These are phyloP conservation scores for Myxocyprinus asiaticus DNA, from an alignment of 2,113 vertebrate species.

Conservation along the genomic window DNA sequence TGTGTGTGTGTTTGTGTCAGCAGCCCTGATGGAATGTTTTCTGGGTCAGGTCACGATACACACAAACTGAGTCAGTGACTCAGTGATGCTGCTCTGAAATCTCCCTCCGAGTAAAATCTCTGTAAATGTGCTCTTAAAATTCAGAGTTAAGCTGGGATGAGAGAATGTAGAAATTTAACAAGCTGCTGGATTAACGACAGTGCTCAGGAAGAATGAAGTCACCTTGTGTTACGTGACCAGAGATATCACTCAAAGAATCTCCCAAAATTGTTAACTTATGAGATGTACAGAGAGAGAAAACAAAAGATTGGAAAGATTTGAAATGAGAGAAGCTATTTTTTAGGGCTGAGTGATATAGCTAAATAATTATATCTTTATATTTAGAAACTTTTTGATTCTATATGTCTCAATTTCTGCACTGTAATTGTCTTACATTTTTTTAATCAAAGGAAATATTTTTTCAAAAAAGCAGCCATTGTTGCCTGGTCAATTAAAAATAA, in stretches of 20 bases:
- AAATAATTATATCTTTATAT: too few species aligned
- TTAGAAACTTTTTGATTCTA: too few species aligned
- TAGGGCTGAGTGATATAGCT: too few species aligned
- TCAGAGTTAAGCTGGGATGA: conserved; percentile 5
- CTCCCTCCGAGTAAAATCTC: background rate
- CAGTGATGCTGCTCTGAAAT: conserved; percentile 16
- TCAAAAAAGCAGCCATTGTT: too few species aligned
- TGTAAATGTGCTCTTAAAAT: conserved; percentile 4
- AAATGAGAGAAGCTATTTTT: too few species aligned
- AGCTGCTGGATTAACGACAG: background rate
- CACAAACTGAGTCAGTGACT: background rate
- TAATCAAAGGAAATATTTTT: too few species aligned
- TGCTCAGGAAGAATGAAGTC: background rate
- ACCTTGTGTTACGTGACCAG: background rate
- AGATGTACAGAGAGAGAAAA: too few species aligned
- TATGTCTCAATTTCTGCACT: too few species aligned
- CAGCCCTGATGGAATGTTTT: conserved; percentile 32
- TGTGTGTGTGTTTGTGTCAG: background rate
- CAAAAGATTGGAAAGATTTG: too few species aligned
- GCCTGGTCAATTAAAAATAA: too few species aligned
- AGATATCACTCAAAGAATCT: background rate
- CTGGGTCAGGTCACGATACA: conserved; percentile 37
- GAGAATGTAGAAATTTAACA: background rate
- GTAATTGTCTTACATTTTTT: too few species aligned
- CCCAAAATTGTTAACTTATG: background rate